Conservation (phyloP, 1,140 invertebrate species). For the Aphis craccivora region DNA sequence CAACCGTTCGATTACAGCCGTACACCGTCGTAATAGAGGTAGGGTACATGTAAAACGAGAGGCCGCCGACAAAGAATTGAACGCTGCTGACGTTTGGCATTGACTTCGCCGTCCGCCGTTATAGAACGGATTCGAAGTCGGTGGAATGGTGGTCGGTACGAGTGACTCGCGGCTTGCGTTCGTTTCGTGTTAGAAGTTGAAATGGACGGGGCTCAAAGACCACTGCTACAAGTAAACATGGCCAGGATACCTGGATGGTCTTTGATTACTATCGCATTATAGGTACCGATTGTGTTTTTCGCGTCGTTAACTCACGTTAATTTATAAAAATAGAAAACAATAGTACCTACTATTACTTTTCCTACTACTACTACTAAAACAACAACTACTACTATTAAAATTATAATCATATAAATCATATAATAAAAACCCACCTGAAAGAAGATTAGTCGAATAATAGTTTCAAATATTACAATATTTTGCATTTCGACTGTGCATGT, state of each 20-base stretch:
- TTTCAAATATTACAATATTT: not conserved
- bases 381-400: not conserved
- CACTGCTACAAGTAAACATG: not conserved
- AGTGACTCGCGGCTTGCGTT: not conserved
- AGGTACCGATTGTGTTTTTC: not conserved
- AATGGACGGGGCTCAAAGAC: not conserved
- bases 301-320: not conserved
- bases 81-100: conserved; percentile 8
- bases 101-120: not conserved
- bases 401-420: not conserved
- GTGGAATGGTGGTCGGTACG: too few relatives aligned
- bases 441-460: not conserved
- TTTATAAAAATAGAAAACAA: not conserved
- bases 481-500: not conserved
- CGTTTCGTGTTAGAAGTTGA: not conserved
- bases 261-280: not conserved
- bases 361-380: not conserved
- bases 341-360: not conserved
- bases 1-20: not conserved
- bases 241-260: not conserved
- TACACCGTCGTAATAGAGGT: not conserved
- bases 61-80: conserved; percentile 31
- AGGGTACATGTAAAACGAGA: conserved; percentile 2
- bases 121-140: not conserved
- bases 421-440: not conserved